Base-by-base conservation (phyloP, 64 coral and sea anemone genomes). In the Montipora cactus region DNA sequence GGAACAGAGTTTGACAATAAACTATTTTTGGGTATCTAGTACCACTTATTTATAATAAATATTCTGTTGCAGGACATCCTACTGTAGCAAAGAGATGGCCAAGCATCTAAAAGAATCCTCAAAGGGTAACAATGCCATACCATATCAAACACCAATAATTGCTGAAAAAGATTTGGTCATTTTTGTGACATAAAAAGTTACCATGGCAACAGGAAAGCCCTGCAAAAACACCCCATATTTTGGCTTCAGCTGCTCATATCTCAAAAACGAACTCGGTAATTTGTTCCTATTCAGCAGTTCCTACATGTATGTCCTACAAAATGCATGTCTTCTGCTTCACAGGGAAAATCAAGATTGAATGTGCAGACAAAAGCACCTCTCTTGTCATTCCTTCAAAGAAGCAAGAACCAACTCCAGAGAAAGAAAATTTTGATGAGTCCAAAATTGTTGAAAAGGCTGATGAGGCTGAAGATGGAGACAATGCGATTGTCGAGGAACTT, bases 41-140 rank as follows among this genome's bases (percentile, higher is more conserved):
- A 37, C 37, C 37, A 37, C 37, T 37, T 37, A 37, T 37, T 37
- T 37, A 37, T 37, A 37, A 37, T 37, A 37, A 37, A 37, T 37
- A 37, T 37, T 37, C 37, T 2, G 37, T 94, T 79, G 12, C 14
- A 95, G 94, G 83, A 95, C 94, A 59, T 84, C 83, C 6, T 95
- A 95, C 28, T 78, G 87, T 48, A 95, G 92, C 71, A 92, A 95
- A 37, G 85, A 49, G 81, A 95, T 95, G 94, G 84, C 74, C 70
- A 87, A 71, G 18, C 92, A 93, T 88, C 67, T 88, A 1, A 93
- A 93, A 74, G 75, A 88, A 21, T 62, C 68, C 22, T 23, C 52
- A 44, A 90, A 46, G 9, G 88, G 88, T 78, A 78, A 50, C 46
- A 4, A 10, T 49, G 45, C 46, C 74, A 3, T 37, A 37, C 37